These are phyloP conservation scores for Eretmochelys imbricata DNA, from an alignment of 2,113 vertebrate species.

Conservation along the genomic window DNA sequence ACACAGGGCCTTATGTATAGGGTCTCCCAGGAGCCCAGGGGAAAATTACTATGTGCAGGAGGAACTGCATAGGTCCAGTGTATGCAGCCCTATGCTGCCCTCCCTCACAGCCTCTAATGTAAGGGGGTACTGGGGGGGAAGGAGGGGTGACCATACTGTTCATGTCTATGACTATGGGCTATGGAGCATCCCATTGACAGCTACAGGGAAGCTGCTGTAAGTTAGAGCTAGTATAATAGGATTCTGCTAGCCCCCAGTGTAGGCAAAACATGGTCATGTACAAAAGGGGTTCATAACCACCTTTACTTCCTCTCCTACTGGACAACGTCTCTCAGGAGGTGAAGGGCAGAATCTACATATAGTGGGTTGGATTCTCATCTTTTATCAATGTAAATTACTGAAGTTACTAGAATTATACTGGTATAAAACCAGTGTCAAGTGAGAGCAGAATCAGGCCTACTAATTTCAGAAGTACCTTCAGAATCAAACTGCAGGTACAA, in stretches of 20 bases:
- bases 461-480: background rate
- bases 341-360: background rate
- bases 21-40: background rate
- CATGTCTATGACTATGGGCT: background rate
- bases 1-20: background rate
- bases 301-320: rapidly evolving
- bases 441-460: background rate
- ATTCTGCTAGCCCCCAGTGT: background rate
- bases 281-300: background rate
- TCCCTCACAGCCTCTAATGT: rapidly evolving
- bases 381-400: background rate
- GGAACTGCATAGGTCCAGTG: background rate
- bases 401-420: background rate
- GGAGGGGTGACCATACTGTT: background rate
- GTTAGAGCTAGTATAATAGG: rapidly evolving
- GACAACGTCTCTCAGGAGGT: background rate
- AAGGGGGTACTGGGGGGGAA: background rate
- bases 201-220: background rate
- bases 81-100: background rate
- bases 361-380: background rate
- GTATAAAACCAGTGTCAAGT: background rate
- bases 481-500: rapidly evolving
- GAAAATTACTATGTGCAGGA: background rate
- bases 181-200: background rate
- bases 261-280: rapidly evolving